Evolutionary conservation across 1,140 invertebrate species (phyloP).

Genomic region (Polyergus mexicanus): DNA sequence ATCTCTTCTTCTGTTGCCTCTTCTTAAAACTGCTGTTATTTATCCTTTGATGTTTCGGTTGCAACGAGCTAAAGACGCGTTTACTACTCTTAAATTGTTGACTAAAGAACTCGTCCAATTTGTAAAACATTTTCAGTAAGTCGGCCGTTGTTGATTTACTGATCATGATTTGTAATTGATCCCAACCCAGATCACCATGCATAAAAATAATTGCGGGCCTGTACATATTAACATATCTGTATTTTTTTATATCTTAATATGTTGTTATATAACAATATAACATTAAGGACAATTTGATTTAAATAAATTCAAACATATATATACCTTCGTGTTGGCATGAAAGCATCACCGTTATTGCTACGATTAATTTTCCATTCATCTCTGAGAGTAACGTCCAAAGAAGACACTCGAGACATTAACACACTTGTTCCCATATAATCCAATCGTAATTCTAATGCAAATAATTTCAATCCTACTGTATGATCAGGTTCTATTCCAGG

Average conservation of each 20-base stretch:
- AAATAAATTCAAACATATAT: not conserved
- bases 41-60: constrained; percentile 86
- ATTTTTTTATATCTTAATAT: not conserved
- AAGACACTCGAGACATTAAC: constrained; percentile 95
- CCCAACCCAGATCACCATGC: constrained; percentile 97
- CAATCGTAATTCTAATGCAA: constrained; percentile 94
- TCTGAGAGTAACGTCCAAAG: constrained; percentile 91
- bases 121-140: constrained; percentile 97
- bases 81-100: constrained; percentile 98
- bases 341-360: constrained; percentile 84
- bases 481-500: constrained; percentile 96
- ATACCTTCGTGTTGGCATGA: constrained; percentile 88
- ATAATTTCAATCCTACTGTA: constrained; percentile 93
- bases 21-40: constrained; percentile 86
- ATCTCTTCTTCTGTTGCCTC: constrained; percentile 82
- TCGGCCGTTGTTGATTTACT: constrained; percentile 98
- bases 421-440: constrained; percentile 99
- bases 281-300: not conserved
- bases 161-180: constrained; percentile 98
- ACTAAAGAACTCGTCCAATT: constrained; percentile 98
- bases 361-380: constrained; percentile 93
- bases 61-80: constrained; percentile 94
- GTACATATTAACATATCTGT: not conserved
- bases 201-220: constrained; percentile 97
- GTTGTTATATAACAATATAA: not conserved